phyloP scores from a whole-genome alignment of 1,140 invertebrate genomes.

The Formica selysi region DNA sequence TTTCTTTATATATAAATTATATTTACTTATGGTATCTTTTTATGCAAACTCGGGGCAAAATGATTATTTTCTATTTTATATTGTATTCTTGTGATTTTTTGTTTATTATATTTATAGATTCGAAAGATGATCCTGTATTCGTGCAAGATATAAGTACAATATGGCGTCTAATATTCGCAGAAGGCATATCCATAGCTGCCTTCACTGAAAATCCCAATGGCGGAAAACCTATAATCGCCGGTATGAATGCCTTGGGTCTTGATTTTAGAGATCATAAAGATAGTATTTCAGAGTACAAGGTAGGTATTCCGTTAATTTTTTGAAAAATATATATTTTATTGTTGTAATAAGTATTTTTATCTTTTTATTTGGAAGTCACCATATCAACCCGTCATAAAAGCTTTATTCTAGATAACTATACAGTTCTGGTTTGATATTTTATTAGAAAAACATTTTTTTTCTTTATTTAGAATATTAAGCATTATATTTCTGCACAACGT shows the following conservation, averaged over 20 bases:
- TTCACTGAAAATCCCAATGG: conserved; percentile 73
- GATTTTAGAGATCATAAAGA: conserved; percentile 37
- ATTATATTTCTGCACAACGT: background rate
- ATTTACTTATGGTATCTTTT: background rate
- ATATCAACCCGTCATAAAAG: no score
- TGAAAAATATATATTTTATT: no score
- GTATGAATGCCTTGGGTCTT: conserved; percentile 74
- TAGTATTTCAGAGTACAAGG: background rate
- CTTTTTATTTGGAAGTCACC: no score
- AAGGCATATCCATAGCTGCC: conserved; percentile 76
- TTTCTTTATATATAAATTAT: background rate
- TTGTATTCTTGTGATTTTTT: background rate
- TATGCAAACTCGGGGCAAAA: background rate
- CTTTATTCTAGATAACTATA: no score
- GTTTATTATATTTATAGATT: conserved; percentile 69
- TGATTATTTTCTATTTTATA: background rate
- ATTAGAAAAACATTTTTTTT: background rate
- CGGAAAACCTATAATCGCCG: conserved; percentile 77
- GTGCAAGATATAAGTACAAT: conserved; percentile 64
- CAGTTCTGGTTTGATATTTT: background rate
- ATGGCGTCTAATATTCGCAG: conserved; percentile 72
- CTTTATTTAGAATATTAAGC: background rate
- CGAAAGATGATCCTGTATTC: conserved; percentile 69
- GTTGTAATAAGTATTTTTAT: no score
- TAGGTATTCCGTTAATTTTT: background rate